A percentile compares a stretch with the other conserved stretches of the same genome.
Conservation (phyloP, 2,888 invertebrate species). For the Hartigia nigra region DNA sequence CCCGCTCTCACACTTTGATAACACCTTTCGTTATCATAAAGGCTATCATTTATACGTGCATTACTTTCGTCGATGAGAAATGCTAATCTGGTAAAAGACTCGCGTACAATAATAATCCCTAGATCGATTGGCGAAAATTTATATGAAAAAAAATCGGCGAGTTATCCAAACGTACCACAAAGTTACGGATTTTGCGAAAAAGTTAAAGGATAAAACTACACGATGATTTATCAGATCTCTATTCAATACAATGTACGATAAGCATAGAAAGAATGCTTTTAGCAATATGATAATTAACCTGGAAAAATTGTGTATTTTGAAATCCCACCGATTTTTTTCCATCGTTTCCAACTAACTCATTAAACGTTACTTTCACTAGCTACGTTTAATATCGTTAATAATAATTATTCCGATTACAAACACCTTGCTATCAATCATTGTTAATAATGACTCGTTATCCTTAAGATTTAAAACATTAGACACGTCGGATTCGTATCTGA, state of each 20-base stretch:
- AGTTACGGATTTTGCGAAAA: background rate
- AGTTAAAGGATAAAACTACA: too few species aligned
- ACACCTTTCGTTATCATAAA: background rate
- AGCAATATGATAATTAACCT: background rate
- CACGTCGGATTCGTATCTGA: background rate
- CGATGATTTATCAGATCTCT: background rate
- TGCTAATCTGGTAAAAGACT: background rate
- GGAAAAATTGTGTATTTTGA: background rate
- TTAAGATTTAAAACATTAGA: constrained; percentile 31
- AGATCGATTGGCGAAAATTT: background rate
- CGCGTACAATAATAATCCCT: background rate
- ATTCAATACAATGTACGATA: background rate
- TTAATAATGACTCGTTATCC: constrained; percentile 14
- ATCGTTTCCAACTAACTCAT: constrained; percentile 15
- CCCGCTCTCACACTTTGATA: background rate
- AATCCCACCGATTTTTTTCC: constrained; percentile 9
- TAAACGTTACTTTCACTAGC: constrained; percentile 24
- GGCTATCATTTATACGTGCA: background rate
- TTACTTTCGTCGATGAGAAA: constrained; percentile 6
- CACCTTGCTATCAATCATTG: constrained; percentile 7
- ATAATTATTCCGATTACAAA: constrained; percentile 24
- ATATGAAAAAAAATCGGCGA: background rate
- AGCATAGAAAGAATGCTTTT: background rate
- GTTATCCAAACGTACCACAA: background rate
- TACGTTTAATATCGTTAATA: constrained; percentile 26